Evolutionary conservation across 2,888 invertebrate species (phyloP), one percentile per base, ranked within the genome.

Genomic region (Tanytarsus gracilentus): DNA sequence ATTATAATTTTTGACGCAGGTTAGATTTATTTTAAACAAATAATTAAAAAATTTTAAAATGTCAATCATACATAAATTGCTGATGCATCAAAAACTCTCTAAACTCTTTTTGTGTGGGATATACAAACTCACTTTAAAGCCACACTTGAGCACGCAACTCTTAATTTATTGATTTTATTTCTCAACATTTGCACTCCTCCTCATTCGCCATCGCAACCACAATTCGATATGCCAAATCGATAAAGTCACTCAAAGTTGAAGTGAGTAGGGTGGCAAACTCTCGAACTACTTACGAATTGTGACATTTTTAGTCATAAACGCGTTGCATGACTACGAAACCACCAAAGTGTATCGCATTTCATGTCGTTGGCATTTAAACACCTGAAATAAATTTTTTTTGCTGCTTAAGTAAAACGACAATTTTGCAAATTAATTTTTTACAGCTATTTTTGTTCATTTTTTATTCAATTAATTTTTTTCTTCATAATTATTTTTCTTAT

Each of bases 81-180:
- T n/a, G n/a, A n/a, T n/a, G n/a, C n/a, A n/a, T n/a, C n/a, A n/a
- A n/a, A n/a, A n/a, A n/a, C n/a, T n/a, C n/a, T n/a, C n/a, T n/a
- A n/a, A n/a, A n/a, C n/a, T n/a, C n/a, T 49, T 49, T 49, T 14
- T 48, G 49, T 49, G 30, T 18, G 23, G 26, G 36, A 39, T 23
- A 33, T 14, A 5, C 9, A 55, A 39, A 16, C 36, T 39, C 39
- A 55, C 8, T 4, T 14, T 14, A 21, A n/a, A 30, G 23, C 27
- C 39, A 40, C 55, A 55, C 55, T 55, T 55, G 55, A 27, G 40
- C 55, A 55, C 55, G 55, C 55, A 55, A 55, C 33, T 21, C 26
- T 55, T 55, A 55, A 55, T 18, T 14, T 44, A 44, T 44, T 14
- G 14, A 14, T 16, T 16, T 16, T 14, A 14, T 14, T 36, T 36